phyloP scores from a whole-genome alignment of 2,888 invertebrate genomes.

The Villa cingulata region DNA sequence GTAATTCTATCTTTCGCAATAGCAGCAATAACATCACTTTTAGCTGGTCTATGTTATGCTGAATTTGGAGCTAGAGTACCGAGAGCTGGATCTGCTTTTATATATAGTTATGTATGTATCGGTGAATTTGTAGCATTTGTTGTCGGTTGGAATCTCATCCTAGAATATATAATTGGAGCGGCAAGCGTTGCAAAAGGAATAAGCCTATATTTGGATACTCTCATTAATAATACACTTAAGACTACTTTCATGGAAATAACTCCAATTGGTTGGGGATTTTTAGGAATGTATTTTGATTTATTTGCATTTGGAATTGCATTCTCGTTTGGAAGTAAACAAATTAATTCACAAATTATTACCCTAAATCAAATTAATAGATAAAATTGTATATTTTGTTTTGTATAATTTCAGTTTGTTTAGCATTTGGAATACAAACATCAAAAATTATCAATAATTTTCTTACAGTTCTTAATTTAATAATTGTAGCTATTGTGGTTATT shows the following conservation, averaged over 20 bases:
- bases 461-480: conserved; percentile 54
- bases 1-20: conserved; percentile 73
- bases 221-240: conserved; percentile 49
- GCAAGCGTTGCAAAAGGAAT: conserved; percentile 63
- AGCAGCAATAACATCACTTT: conserved; percentile 72
- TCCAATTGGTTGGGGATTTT: conserved; percentile 43
- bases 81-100: conserved; percentile 80
- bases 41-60: conserved; percentile 68
- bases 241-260: conserved; percentile 45
- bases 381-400: too few relatives aligned
- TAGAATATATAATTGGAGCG: conserved; percentile 65
- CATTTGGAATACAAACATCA: conserved; percentile 69
- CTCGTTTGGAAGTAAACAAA: conserved; percentile 46
- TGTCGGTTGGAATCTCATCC: conserved; percentile 82
- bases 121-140: conserved; percentile 79
- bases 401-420: conserved; percentile 44
- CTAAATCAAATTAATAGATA: background rate
- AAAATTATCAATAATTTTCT: conserved; percentile 64
- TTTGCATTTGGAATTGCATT: conserved; percentile 55
- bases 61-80: conserved; percentile 68
- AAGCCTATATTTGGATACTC: conserved; percentile 57
- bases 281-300: conserved; percentile 60
- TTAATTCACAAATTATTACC: background rate
- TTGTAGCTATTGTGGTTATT: conserved; percentile 60
- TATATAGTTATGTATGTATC: conserved; percentile 67